Conservation (phyloP, 1,140 invertebrate species). For the Probaryconus sp. region DNA sequence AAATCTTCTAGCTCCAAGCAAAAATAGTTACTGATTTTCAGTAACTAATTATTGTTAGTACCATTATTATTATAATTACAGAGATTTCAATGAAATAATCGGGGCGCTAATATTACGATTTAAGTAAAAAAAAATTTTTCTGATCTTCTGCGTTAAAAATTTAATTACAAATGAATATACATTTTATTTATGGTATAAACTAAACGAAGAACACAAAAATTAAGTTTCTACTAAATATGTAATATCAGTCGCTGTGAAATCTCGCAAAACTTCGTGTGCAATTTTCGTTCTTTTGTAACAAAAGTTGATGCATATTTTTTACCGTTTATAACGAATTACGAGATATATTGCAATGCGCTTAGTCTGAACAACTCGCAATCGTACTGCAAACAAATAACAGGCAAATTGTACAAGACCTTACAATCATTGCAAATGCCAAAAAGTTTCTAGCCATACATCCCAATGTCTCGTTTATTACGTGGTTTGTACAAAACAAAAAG, state of each 20-base stretch:
- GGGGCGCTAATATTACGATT: too few species aligned
- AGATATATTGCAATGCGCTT: constrained; percentile 12
- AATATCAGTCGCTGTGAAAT: background rate
- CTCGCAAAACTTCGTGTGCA: constrained; percentile 5
- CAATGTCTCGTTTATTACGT: constrained; percentile 30
- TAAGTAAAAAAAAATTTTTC: too few species aligned
- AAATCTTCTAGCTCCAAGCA: too few species aligned
- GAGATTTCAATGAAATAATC: too few species aligned
- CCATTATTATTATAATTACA: too few species aligned
- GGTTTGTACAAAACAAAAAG: constrained; percentile 39
- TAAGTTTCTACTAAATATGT: background rate
- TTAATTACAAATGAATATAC: too few species aligned
- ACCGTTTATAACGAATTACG: constrained; percentile 10
- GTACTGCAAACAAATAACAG: constrained; percentile 26
- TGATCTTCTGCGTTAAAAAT: too few species aligned
- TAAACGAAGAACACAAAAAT: too few species aligned
- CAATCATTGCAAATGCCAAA: constrained; percentile 19
- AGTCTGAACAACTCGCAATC: constrained; percentile 41
- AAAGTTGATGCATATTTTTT: constrained; percentile 15
- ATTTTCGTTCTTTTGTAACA: constrained; percentile 12
- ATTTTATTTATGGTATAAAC: too few species aligned
- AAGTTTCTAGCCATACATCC: constrained; percentile 5
- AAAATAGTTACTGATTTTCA: too few species aligned
- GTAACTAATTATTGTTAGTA: too few species aligned
- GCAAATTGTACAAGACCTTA: constrained; percentile 29